Evolutionary conservation across 2,113 vertebrate genomes (phyloP).

Genomic region (Oophaga pumilio): DNA sequence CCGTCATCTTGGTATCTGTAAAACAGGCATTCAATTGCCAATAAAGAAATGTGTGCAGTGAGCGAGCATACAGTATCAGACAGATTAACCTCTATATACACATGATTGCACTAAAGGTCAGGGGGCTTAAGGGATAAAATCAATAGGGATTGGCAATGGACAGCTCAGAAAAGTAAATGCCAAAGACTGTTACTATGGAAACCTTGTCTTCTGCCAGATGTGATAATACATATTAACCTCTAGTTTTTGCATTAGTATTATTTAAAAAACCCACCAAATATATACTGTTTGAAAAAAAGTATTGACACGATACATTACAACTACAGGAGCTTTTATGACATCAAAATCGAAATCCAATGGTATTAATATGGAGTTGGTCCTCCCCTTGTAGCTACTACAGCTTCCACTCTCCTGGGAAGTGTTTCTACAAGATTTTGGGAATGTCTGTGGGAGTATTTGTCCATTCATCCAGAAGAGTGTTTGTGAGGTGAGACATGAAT

Average conservation of each 20-base stretch:
- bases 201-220: slow-evolving; percentile 15
- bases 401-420: too few species aligned
- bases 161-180: slow-evolving; percentile 33
- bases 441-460: too few species aligned
- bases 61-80: slow-evolving; percentile 25
- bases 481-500: too few species aligned
- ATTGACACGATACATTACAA: too few species aligned
- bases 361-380: too few species aligned
- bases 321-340: too few species aligned
- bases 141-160: slow-evolving; percentile 21
- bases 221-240: not conserved
- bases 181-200: not conserved
- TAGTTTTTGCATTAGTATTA: not conserved
- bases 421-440: too few species aligned
- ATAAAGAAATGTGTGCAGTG: slow-evolving; percentile 11
- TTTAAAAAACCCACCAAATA: not conserved
- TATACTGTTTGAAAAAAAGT: not conserved
- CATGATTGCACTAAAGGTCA: slow-evolving; percentile 40
- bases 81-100: slow-evolving; percentile 28
- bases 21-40: slow-evolving; percentile 18
- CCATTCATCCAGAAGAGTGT: too few species aligned
- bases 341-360: too few species aligned
- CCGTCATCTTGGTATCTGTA: slow-evolving; percentile 1
- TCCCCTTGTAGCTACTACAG: too few species aligned
- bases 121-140: slow-evolving; percentile 17